Percentiles rank a stretch among this genome's conserved stretches.
These are phyloP conservation scores for Eidolon dupreanum DNA, from an alignment of 2,797 vertebrate species.

Conservation along the genomic window DNA sequence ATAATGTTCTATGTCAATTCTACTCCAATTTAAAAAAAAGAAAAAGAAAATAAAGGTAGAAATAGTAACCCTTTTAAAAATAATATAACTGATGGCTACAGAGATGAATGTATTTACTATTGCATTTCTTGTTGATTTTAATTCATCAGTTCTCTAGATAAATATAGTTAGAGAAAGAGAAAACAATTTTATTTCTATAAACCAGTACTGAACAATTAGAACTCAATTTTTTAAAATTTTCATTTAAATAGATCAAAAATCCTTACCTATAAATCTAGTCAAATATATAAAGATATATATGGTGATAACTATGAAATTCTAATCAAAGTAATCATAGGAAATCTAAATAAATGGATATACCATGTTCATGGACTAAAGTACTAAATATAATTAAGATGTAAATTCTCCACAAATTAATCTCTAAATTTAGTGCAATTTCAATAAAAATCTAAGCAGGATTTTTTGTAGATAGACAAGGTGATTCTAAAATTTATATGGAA, in stretches of 20 bases:
- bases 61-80: neutral
- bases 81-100: neutral
- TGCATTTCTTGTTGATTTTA: neutral
- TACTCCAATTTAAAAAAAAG: neutral
- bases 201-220: neutral
- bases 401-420: neutral
- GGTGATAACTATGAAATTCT: neutral
- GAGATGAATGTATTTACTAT: neutral
- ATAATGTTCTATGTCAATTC: neutral
- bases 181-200: neutral
- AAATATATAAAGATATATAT: neutral
- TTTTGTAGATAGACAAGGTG: neutral
- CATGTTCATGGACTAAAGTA: neutral
- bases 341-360: neutral
- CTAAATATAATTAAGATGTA: neutral
- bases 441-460: neutral
- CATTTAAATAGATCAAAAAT: slow-evolving; percentile 14
- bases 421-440: neutral
- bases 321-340: neutral
- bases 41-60: too few species aligned
- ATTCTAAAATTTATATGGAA: neutral
- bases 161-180: neutral
- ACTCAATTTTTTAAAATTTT: neutral
- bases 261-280: neutral
- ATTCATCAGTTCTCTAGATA: neutral